Evolutionary conservation across 2,888 invertebrate genomes (phyloP).

Genomic region (Philopedon plagiatum): DNA sequence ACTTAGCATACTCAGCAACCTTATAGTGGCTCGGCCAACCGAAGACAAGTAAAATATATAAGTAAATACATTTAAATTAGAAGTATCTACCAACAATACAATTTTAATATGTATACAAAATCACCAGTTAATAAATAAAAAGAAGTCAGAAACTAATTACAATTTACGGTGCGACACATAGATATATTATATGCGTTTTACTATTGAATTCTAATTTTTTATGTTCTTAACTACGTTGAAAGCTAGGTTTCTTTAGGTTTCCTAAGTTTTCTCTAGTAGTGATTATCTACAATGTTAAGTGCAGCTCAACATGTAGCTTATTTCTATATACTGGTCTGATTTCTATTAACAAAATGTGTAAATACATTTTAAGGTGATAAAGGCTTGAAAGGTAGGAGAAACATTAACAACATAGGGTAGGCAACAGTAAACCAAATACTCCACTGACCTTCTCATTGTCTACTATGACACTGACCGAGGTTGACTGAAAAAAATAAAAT

Average conservation of each 20-base stretch:
- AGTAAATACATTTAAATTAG: no score
- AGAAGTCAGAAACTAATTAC: background rate
- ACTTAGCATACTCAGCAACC: no score
- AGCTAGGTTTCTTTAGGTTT: background rate
- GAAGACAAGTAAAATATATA: no score
- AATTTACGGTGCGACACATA: conserved; percentile 4
- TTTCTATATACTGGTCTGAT: background rate
- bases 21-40: no score
- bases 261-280: background rate
- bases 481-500: conserved; percentile 63
- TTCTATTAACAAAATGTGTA: background rate
- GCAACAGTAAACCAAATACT: conserved; percentile 62
- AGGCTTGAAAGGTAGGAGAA: conserved; percentile 45
- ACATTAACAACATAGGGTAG: conserved; percentile 58
- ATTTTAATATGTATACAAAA: no score
- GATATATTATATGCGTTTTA: background rate
- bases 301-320: background rate
- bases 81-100: no score
- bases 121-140: background rate
- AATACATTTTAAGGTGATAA: conserved; percentile 35
- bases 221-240: background rate
- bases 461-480: conserved; percentile 65
- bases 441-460: conserved; percentile 63
- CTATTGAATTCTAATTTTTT: background rate
- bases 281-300: background rate